Evolutionary conservation across 1,140 invertebrate genomes (phyloP).

Genomic region (Hyposmocoma kahamanoa): DNA sequence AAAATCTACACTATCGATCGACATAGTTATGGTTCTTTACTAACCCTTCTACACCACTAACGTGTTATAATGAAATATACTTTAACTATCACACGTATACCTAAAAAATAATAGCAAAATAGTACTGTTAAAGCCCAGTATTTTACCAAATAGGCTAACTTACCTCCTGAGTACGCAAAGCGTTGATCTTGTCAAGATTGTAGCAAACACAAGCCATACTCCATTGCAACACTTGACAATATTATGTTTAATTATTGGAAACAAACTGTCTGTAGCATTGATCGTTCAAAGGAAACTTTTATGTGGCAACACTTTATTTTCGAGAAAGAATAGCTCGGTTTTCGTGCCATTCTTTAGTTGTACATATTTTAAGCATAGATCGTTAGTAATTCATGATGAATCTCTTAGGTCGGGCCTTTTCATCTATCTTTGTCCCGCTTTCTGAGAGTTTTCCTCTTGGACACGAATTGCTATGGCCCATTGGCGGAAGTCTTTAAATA

Average conservation of each 20-base stretch:
- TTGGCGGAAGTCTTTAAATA: no score
- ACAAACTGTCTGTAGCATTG: no score
- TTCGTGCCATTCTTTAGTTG: no score
- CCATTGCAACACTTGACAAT: conserved; percentile 65
- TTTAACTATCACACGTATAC: conserved; percentile 19
- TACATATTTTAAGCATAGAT: no score
- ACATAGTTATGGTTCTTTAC: not conserved
- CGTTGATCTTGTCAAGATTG: conserved; percentile 31
- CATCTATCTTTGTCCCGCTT: no score
- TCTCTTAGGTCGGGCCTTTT: no score
- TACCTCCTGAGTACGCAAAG: conserved; percentile 43
- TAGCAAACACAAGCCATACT: conserved; percentile 65
- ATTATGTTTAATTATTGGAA: conserved; percentile 39
- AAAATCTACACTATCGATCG: conserved; percentile 21
- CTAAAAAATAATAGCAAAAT: conserved; percentile 11
- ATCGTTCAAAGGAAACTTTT: no score
- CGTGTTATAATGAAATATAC: conserved; percentile 70
- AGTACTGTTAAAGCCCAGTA: not conserved
- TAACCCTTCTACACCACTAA: conserved; percentile 20
- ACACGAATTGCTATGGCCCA: no score
- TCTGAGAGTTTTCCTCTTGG: no score
- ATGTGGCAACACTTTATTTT: no score
- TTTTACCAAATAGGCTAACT: conserved; percentile 34
- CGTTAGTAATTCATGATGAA: no score
- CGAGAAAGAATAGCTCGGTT: no score